phyloP scores from a whole-genome alignment of 1,140 invertebrate species.

The Conus ventricosus region DNA sequence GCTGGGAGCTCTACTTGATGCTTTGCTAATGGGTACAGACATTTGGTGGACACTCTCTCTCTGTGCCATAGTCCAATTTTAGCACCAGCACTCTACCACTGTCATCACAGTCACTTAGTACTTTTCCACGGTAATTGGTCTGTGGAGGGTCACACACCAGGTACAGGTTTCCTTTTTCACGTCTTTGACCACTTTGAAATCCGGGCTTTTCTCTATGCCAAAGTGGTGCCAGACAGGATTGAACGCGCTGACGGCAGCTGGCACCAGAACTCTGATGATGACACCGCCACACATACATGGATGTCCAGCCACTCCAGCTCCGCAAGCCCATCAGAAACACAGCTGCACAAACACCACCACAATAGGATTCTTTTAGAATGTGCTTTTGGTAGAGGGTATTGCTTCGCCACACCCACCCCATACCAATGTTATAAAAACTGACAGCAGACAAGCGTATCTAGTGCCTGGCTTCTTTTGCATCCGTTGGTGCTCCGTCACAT shows the following conservation, averaged over 20 bases:
- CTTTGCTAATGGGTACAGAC: neutral
- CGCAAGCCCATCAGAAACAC: conserved; percentile 6
- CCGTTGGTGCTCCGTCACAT: too few species aligned
- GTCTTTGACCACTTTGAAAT: neutral
- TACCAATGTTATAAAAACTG: too few species aligned
- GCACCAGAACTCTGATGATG: conserved; percentile 23
- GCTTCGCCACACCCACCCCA: too few species aligned
- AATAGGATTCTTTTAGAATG: too few species aligned
- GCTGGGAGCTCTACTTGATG: conserved; percentile 8
- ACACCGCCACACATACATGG: neutral
- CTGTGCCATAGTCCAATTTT: conserved; percentile 13
- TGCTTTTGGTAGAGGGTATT: too few species aligned
- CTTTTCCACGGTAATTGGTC: neutral
- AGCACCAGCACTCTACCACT: neutral
- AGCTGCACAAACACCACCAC: neutral
- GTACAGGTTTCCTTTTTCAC: neutral
- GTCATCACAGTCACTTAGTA: neutral
- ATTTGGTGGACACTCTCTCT: neutral
- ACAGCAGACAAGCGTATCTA: too few species aligned
- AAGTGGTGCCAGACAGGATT: neutral
- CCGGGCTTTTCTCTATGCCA: neutral
- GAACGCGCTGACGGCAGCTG: neutral
- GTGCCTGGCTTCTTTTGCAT: too few species aligned
- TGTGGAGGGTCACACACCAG: conserved; percentile 1
- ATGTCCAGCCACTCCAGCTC: conserved; percentile 27